Base-by-base conservation (phyloP, 64 coral and sea anemone species). In the Platygyra sinensis region DNA sequence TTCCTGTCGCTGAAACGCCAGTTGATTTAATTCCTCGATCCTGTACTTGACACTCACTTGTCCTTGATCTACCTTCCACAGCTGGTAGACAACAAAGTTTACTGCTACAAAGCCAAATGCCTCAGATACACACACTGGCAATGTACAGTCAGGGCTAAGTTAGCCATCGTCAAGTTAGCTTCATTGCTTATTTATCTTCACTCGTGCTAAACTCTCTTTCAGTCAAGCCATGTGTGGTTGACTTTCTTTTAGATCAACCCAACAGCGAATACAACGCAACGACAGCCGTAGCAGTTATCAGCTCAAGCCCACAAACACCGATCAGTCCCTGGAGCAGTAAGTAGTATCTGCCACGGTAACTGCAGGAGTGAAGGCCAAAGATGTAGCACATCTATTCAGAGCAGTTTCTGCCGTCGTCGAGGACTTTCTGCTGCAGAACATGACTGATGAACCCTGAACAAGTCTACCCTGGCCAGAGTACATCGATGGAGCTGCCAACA, bases 361-460 rank as follows among this genome's bases (percentile, higher is more conserved):
- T 14, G 22, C 38, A 17, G 22, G 0, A 51, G 39, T 49, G 4
- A 16, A 78, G 10, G 52, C 36, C 8, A 46, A 42, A 9, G 76
- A 38, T 24, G 76, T 27, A 2, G 76, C 14, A 27, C 2, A 79
- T 20, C 65, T 33, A 15, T 71, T 86, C 38, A 36, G 29, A 36
- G 16, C 82, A 67, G 82, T 33, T 32, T 64, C 82, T 32, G 62
- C 27, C 10, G 65, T 86, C 36, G 82, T 86, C 1, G 32, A 86
- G n/a, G 64, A 86, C 16, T 22, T 86, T 32, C 39, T 86, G 18
- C 25, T 67, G 16, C 39, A 86, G 25, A 60, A 46, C 14, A 16
- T 64, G 61, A n/a, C 82, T 30, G 27, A 64, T 32, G 54, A 11
- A 6, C 82, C 31, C 33, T 67, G 59, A 28, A 59, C 82, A 20